Conservation (phyloP, 2,113 vertebrate species). For the Grantiella picta region DNA sequence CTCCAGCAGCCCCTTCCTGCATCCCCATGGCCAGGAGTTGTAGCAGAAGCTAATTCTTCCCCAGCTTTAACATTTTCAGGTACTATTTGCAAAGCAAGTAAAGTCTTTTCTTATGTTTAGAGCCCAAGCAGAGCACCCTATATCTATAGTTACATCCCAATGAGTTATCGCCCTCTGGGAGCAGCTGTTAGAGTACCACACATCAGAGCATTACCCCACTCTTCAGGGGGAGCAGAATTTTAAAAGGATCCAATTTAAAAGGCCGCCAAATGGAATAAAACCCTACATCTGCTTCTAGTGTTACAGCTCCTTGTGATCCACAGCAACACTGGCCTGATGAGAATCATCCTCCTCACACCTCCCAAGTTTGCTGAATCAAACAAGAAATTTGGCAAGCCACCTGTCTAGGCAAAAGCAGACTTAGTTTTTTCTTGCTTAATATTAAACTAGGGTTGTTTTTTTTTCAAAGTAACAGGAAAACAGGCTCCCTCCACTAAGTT, state of each 20-base stretch:
- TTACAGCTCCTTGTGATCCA: background rate
- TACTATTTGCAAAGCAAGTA: background rate
- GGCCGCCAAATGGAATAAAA: background rate
- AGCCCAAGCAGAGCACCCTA: background rate
- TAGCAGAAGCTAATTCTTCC: background rate
- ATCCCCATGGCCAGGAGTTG: background rate
- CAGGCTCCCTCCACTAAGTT: background rate
- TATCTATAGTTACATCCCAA: background rate
- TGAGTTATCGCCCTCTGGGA: fast-evolving
- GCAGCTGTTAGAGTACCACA: fast-evolving
- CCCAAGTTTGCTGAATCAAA: background rate
- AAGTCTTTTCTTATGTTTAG: background rate
- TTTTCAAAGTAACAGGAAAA: background rate
- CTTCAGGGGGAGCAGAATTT: background rate
- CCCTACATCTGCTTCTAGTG: background rate
- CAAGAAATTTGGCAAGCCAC: background rate
- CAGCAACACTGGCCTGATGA: background rate
- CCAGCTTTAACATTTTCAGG: background rate
- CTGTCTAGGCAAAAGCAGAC: background rate
- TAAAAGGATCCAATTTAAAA: background rate
- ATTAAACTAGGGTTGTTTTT: background rate
- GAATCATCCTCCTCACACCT: background rate
- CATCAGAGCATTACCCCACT: background rate
- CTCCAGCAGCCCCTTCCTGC: background rate
- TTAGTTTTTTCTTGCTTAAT: background rate